Evolutionary conservation across 2,888 invertebrate species (phyloP), one percentile per base, ranked within the genome.

Genomic region (Drosophila fulvimacula): DNA sequence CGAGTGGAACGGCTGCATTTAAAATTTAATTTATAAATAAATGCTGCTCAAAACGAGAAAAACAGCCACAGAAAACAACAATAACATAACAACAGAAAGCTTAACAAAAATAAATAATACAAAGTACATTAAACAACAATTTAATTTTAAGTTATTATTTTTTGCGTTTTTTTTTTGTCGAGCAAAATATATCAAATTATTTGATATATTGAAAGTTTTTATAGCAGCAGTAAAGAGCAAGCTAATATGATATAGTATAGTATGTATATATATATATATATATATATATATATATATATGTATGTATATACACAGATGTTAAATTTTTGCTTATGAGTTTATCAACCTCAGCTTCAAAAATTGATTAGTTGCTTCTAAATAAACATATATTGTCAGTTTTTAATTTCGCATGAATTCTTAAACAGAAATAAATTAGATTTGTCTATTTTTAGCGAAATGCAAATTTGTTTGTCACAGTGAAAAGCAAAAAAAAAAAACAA

Each of bases 361-460:
- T 42, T 53, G 1, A 49, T 21, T 39, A 38, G 24, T 51, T 84
- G 75, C 71, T 87, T 65, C 81, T 65, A 2, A 60, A 65, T 53
- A 4, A 3, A 39, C 1, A 10, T 17, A 46, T 24, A 41, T 19
- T 9, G 21, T 52, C 32, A 10, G 21, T 21, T n/a, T 21, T 51
- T 19, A 5, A 39, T 32, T 38, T 53, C 34, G 27, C 27, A 42
- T 63, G 24, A 51, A 56, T 39, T 42, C 30, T 30, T 9, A 48
- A 41, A 17, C 24, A 21, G n/a, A 53, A 32, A 68, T 57, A 36
- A 39, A 30, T 11, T 58, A 51, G 21, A 51, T 44, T 30, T 48
- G 32, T 61, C 53, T 76, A 70, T 71, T 76, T 76, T 52, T 49
- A 80, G 60, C 39, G 11, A 57, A 64, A 80, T 76, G 81, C 77